These are phyloP conservation scores for Fragariocoptes setiger DNA, from an alignment of 1,140 invertebrate species.

Conservation along the genomic window DNA sequence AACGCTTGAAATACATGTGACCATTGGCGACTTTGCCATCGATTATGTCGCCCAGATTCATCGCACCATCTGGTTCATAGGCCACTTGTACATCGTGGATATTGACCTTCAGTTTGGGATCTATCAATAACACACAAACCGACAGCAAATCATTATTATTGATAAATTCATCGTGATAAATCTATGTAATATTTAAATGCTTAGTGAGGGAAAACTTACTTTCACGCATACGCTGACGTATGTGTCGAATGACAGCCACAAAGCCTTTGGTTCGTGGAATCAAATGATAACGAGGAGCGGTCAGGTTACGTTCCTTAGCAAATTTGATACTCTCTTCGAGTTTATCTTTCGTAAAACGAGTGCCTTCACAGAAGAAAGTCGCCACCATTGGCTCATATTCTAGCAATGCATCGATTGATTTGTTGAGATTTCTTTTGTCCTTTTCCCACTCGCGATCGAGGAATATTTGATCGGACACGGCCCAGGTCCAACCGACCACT, in stretches of 20 bases:
- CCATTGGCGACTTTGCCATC: neutral
- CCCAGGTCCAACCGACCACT: conserved; percentile 78
- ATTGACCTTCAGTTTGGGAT: neutral
- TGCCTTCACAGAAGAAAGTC: conserved; percentile 72
- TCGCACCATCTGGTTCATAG: neutral
- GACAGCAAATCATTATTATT: too few relatives aligned
- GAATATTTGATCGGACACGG: conserved; percentile 68
- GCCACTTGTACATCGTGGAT: neutral
- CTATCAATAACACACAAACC: too few relatives aligned
- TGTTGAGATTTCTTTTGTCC: conserved; percentile 42
- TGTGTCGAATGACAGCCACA: conserved; percentile 12
- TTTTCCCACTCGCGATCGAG: conserved; percentile 63
- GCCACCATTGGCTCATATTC: conserved; percentile 65
- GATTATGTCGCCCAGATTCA: neutral
- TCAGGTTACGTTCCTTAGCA: conserved; percentile 48
- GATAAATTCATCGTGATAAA: too few relatives aligned
- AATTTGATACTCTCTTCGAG: conserved; percentile 56
- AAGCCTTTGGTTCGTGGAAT: conserved; percentile 77
- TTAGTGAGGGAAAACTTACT: too few relatives aligned
- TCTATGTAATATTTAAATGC: too few relatives aligned
- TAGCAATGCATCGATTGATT: conserved; percentile 41
- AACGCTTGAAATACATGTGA: neutral
- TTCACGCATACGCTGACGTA: conserved; percentile 10
- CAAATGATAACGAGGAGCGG: conserved; percentile 53
- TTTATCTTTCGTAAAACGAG: conserved; percentile 56